Evolutionary conservation across 2,888 invertebrate genomes (phyloP).

Genomic region (Drosophila maculinotata): DNA sequence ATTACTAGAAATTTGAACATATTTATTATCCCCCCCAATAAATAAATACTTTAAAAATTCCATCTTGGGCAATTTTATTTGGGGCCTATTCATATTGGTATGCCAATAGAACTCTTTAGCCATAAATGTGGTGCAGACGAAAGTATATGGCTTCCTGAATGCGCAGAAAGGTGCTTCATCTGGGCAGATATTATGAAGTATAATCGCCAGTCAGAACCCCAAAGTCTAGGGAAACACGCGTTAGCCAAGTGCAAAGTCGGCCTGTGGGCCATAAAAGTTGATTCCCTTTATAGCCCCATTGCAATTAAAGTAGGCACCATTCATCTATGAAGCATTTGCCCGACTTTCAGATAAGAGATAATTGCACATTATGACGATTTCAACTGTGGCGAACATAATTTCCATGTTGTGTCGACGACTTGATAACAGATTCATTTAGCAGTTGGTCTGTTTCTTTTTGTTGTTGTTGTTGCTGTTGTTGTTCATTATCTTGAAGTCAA

Average conservation of each 20-base stretch:
- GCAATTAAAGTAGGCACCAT: slow-evolving; percentile 70
- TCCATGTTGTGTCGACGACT: slow-evolving; percentile 56
- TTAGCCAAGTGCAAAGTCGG: slow-evolving; percentile 74
- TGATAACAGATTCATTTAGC: slow-evolving; percentile 44
- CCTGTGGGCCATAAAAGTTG: slow-evolving; percentile 63
- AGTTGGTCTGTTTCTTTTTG: slow-evolving; percentile 6
- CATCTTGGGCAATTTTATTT: background rate
- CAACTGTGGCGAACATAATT: slow-evolving; percentile 46
- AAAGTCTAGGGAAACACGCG: slow-evolving; percentile 61
- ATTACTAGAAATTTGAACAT: background rate
- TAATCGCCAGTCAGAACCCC: slow-evolving; percentile 26
- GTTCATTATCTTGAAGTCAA: slow-evolving; percentile 37
- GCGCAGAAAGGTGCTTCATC: slow-evolving; percentile 37
- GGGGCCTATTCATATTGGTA: no score
- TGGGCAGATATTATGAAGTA: slow-evolving; percentile 30
- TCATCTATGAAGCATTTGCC: slow-evolving; percentile 62
- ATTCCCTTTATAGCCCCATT: slow-evolving; percentile 63
- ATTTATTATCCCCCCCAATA: slow-evolving; percentile 24
- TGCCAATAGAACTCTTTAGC: slow-evolving; percentile 11
- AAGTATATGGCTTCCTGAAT: slow-evolving; percentile 36
- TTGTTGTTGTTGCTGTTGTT: slow-evolving; percentile 2
- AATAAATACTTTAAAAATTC: slow-evolving; percentile 2
- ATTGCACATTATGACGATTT: slow-evolving; percentile 58
- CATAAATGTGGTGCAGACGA: slow-evolving; percentile 9
- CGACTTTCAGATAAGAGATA: slow-evolving; percentile 59